phyloP scores from a whole-genome alignment of 1,140 invertebrate species.

The Meloidogyne exigua region DNA sequence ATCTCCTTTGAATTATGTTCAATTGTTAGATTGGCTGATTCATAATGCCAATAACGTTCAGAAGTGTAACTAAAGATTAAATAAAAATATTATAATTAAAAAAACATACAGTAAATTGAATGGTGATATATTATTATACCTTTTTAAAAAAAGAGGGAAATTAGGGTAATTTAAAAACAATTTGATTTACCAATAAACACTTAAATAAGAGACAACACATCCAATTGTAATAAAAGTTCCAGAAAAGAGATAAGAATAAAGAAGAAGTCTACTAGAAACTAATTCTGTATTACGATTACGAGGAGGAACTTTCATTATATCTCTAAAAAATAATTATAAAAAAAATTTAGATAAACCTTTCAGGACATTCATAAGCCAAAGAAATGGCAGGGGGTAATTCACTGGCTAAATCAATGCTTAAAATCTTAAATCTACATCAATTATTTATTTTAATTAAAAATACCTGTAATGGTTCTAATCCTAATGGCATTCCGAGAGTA shows the following conservation, averaged over 20 bases:
- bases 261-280: conserved; percentile 44
- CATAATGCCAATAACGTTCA: conserved; percentile 53
- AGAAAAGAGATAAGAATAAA: conserved; percentile 55
- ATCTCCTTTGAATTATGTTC: neutral
- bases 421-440: conserved; percentile 38
- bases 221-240: conserved; percentile 58
- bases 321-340: conserved; percentile 51
- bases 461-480: conserved; percentile 65
- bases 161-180: neutral
- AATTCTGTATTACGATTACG: conserved; percentile 38
- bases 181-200: conserved; percentile 55
- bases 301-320: conserved; percentile 55
- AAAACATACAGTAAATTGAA: conserved; percentile 41
- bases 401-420: conserved; percentile 51
- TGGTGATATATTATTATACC: conserved; percentile 57
- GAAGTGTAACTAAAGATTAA: conserved; percentile 46
- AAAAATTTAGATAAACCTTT: conserved; percentile 62
- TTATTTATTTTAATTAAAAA: neutral
- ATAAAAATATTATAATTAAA: neutral
- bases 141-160: conserved; percentile 35
- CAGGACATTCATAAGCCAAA: conserved; percentile 66
- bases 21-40: conserved; percentile 53
- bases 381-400: conserved; percentile 66
- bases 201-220: conserved; percentile 56
- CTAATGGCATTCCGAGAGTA: conserved; percentile 66